Conservation (phyloP, 2,888 invertebrate genomes). For the Deroplatys truncata region DNA sequence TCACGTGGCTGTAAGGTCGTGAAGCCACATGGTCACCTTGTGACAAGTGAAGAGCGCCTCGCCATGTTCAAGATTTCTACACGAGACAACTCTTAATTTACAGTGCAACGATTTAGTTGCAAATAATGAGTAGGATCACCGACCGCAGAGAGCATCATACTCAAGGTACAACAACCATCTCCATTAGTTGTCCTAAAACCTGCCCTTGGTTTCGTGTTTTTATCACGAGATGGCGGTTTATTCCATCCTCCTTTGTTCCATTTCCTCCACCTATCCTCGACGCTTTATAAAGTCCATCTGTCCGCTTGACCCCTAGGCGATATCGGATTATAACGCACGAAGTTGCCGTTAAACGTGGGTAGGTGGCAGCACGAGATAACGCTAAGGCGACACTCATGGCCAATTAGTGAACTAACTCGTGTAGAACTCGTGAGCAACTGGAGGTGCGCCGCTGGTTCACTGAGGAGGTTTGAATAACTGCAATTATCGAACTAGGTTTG, state of each 20-base stretch:
- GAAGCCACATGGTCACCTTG: neutral
- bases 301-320: neutral
- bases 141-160: neutral
- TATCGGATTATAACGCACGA: neutral
- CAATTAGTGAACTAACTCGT: neutral
- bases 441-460: neutral
- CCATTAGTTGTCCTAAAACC: neutral
- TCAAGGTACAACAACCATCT: neutral
- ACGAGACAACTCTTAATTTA: neutral
- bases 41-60: neutral
- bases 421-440: neutral
- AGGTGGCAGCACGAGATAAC: neutral
- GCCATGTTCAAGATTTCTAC: neutral
- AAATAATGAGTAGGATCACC: neutral
- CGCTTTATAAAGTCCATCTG: neutral
- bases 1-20: neutral
- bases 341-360: neutral
- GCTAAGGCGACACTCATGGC: neutral
- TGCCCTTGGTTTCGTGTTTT: constrained; percentile 3
- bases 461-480: neutral
- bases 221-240: constrained; percentile 1
- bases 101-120: neutral
- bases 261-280: neutral
- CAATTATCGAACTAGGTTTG: neutral
- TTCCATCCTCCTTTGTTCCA: constrained; percentile 6